A percentile compares a stretch with the other conserved stretches of the same genome.
These are phyloP conservation scores for Rafetus swinhoei DNA, from an alignment of 2,113 vertebrate genomes.

Conservation along the genomic window DNA sequence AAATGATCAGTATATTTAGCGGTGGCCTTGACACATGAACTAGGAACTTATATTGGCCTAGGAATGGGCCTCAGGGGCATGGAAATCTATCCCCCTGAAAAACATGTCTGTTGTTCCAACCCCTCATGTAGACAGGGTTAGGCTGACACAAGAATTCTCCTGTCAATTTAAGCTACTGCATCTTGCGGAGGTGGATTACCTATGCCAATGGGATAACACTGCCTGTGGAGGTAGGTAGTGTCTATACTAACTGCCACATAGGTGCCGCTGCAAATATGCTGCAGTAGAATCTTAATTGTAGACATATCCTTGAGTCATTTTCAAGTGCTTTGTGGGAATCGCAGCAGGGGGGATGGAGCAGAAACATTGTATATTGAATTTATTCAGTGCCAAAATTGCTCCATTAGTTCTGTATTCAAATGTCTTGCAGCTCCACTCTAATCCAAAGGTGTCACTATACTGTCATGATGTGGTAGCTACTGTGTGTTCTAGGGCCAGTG, in stretches of 20 bases:
- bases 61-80: too few relatives aligned
- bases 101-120: neutral
- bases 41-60: neutral
- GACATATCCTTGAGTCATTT: neutral
- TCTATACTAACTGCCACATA: neutral
- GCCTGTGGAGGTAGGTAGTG: neutral
- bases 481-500: constrained; percentile 11
- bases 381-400: neutral
- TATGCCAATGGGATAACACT: neutral
- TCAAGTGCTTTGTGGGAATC: constrained; percentile 22
- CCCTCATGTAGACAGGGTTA: neutral
- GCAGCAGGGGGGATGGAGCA: neutral
- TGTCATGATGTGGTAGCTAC: constrained; percentile 20
- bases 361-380: neutral
- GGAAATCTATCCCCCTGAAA: neutral
- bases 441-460: neutral
- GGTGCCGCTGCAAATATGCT: neutral
- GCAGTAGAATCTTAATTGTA: neutral
- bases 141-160: neutral
- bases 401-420: neutral
- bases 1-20: constrained; percentile 51
- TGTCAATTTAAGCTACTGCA: neutral
- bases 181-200: neutral
- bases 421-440: constrained; percentile 19
- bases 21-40: constrained; percentile 10